Evolutionary conservation across 2,113 vertebrate species (phyloP).

Genomic region (Suricata suricatta): DNA sequence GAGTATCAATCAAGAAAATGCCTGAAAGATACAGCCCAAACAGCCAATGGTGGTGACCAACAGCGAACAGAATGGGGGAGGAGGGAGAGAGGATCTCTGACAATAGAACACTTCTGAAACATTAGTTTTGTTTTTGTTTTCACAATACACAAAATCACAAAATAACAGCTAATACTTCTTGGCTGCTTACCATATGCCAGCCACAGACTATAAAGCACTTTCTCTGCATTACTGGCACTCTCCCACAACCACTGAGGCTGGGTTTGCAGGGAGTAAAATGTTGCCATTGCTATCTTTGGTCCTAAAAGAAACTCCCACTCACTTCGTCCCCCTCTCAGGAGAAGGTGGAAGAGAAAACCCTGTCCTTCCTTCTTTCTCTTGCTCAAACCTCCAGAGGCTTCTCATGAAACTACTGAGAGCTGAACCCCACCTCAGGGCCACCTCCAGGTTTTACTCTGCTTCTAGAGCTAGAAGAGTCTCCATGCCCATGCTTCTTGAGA

Average conservation of each 20-base stretch:
- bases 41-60: background rate
- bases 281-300: background rate
- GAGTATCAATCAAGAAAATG: background rate
- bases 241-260: too few species aligned
- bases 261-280: background rate
- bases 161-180: background rate
- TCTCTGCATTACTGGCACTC: accelerated
- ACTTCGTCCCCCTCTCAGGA: background rate
- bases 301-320: background rate
- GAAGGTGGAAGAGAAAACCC: background rate
- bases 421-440: background rate
- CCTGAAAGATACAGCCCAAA: background rate
- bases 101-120: background rate
- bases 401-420: background rate
- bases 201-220: background rate
- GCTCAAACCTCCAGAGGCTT: background rate
- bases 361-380: background rate
- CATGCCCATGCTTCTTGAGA: background rate
- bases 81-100: background rate
- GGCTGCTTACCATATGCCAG: too few species aligned
- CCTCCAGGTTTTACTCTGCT: background rate
- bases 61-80: background rate
- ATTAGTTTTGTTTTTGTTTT: background rate
- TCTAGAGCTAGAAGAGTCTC: background rate
- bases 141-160: background rate